Conservation (phyloP, 1,140 invertebrate genomes). For the Belonocnema kinseyi region DNA sequence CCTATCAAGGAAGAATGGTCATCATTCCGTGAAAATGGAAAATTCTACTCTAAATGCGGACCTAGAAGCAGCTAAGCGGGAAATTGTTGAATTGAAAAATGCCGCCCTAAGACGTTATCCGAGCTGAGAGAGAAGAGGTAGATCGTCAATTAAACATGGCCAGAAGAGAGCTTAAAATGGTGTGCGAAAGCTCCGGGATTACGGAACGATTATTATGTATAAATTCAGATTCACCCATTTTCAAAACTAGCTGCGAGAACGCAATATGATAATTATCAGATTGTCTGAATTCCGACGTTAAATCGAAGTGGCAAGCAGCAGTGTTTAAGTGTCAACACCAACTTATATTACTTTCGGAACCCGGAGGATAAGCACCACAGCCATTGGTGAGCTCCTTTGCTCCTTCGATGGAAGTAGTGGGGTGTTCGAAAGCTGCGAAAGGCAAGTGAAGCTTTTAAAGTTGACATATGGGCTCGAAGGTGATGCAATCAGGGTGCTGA, state of each 20-base stretch:
- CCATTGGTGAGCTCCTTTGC: constrained; percentile 36
- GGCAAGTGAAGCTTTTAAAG: constrained; percentile 13
- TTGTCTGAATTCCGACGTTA: neutral
- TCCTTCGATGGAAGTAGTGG: constrained; percentile 26
- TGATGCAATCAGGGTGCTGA: constrained; percentile 32
- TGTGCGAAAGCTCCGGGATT: no score
- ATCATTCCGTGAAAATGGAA: no score
- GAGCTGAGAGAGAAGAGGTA: no score
- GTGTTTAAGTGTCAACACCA: constrained; percentile 33
- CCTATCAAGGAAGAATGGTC: no score
- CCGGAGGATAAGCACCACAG: constrained; percentile 23
- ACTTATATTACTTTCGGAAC: neutral
- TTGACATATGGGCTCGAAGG: constrained; percentile 17
- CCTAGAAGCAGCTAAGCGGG: no score
- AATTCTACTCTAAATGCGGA: no score
- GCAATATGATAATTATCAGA: neutral
- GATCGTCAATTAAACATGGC: no score
- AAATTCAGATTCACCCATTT: constrained; percentile 14
- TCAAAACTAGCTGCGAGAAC: neutral
- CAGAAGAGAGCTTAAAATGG: no score
- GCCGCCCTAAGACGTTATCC: no score
- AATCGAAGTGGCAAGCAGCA: no score
- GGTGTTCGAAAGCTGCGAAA: constrained; percentile 31
- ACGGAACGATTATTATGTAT: no score
- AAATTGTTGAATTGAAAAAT: no score